Percentiles rank a stretch among this genome's conserved stretches.
Conservation (phyloP, 2,797 vertebrate species). For the Coreius guichenoti region DNA sequence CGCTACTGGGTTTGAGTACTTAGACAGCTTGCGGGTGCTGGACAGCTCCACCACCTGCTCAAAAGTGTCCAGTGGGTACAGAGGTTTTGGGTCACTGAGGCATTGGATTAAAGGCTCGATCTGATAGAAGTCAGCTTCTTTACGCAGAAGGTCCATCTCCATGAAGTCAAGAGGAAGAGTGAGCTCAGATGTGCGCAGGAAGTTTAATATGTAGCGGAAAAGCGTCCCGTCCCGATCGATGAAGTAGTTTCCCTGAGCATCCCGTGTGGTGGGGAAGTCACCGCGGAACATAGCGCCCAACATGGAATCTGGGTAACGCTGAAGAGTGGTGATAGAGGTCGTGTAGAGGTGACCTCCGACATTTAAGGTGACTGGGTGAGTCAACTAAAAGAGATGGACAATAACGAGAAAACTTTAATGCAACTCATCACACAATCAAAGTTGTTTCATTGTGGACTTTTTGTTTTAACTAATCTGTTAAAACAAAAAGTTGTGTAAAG, state of each 20-base stretch:
- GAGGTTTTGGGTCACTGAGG: slow-evolving; percentile 93
- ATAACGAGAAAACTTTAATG: not conserved
- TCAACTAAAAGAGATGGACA: slow-evolving; percentile 81
- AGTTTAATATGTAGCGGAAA: slow-evolving; percentile 97
- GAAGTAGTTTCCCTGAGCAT: slow-evolving; percentile 96
- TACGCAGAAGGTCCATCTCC: slow-evolving; percentile 93
- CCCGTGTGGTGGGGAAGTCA: slow-evolving; percentile 94
- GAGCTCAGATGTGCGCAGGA: slow-evolving; percentile 95
- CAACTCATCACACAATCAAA: not conserved
- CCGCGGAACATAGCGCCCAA: slow-evolving; percentile 98
- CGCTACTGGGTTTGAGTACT: slow-evolving; percentile 97
- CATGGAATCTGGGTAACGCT: slow-evolving; percentile 98
- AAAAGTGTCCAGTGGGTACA: slow-evolving; percentile 95
- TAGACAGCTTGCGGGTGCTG: slow-evolving; percentile 97
- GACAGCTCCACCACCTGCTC: slow-evolving; percentile 98
- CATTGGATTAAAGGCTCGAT: slow-evolving; percentile 97
- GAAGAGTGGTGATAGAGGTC: slow-evolving; percentile 93
- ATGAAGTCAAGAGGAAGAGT: slow-evolving; percentile 95
- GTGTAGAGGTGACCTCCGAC: slow-evolving; percentile 97
- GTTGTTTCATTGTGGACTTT: not conserved
- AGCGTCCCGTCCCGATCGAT: slow-evolving; percentile 97
- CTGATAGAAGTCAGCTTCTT: slow-evolving; percentile 98
- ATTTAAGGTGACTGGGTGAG: slow-evolving; percentile 95
- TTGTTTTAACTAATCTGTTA: not conserved
- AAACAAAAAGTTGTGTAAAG: not conserved